Evolutionary conservation across 2,797 vertebrate species (phyloP).

Genomic region (Euphonia xanthogaster): DNA sequence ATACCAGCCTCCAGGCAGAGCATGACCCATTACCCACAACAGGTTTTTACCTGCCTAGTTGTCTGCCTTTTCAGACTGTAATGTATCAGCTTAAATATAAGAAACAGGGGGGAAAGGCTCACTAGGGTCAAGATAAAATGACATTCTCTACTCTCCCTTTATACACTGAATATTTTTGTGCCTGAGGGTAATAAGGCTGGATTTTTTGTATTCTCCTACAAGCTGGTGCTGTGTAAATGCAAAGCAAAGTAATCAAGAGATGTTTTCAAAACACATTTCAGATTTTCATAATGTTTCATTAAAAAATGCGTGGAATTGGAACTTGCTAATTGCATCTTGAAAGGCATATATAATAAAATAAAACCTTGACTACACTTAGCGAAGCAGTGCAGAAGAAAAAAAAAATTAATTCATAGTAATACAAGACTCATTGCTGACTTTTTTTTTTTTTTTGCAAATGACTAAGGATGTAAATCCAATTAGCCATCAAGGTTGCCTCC

Average conservation of each 20-base stretch:
- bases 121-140: not conserved
- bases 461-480: slow-evolving; percentile 65
- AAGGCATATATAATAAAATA: not conserved
- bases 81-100: not conserved
- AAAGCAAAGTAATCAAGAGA: not conserved
- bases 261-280: slow-evolving; percentile 1
- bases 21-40: not conserved
- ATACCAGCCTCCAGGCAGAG: not conserved
- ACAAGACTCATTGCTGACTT: slow-evolving; percentile 30
- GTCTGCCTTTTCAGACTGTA: not conserved
- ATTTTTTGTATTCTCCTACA: not conserved
- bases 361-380: not conserved
- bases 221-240: not conserved
- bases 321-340: slow-evolving; percentile 30
- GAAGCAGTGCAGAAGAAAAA: not conserved
- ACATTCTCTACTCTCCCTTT: not conserved
- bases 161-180: not conserved
- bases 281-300: slow-evolving; percentile 12
- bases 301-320: not conserved
- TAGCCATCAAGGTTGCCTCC: slow-evolving; percentile 53
- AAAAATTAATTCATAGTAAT: slow-evolving; percentile 17
- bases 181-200: not conserved
- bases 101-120: not conserved
- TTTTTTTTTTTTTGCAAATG: slow-evolving; percentile 40
- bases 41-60: not conserved